A percentile compares a stretch with the other conserved stretches of the same genome.
These are phyloP conservation scores for Sipha maydis DNA, from an alignment of 2,888 invertebrate species.

Conservation along the genomic window DNA sequence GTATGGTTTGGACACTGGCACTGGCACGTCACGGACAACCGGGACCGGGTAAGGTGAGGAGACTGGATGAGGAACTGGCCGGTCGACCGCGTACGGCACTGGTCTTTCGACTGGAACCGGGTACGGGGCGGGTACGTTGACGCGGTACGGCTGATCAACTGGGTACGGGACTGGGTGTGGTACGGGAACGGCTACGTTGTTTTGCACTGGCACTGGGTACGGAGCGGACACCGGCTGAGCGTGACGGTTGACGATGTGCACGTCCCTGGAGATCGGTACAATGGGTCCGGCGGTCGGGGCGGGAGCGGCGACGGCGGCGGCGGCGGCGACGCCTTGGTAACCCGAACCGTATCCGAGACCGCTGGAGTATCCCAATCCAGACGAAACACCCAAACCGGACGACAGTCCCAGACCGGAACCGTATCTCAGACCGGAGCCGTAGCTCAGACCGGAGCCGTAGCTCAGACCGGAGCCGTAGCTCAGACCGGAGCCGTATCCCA, in stretches of 20 bases:
- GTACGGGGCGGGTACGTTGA: slow-evolving; percentile 9
- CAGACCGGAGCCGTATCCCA: neutral
- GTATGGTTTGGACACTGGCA: slow-evolving; percentile 10
- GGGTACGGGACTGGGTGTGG: slow-evolving; percentile 10
- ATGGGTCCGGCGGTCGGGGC: slow-evolving; percentile 11
- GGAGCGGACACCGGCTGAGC: slow-evolving; percentile 36
- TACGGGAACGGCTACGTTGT: slow-evolving; percentile 22
- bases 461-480: neutral
- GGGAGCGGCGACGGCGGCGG: slow-evolving; percentile 6
- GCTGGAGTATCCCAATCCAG: neutral
- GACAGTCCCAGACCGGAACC: neutral
- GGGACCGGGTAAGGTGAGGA: slow-evolving; percentile 25
- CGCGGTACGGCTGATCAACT: slow-evolving; percentile 25
- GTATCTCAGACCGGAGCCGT: neutral
- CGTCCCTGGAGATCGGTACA: slow-evolving; percentile 4
- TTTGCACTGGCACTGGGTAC: slow-evolving; percentile 20
- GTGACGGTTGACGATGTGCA: slow-evolving; percentile 36
- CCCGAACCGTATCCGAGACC: neutral
- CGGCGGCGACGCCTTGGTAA: neutral
- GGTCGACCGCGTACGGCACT: slow-evolving; percentile 15
- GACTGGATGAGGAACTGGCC: slow-evolving; percentile 23
- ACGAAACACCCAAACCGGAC: neutral
- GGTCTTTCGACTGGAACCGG: slow-evolving; percentile 25
- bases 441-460: neutral
- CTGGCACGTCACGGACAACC: slow-evolving; percentile 25